A percentile compares a stretch with the other conserved stretches of the same genome.
phyloP scores from a whole-genome alignment of 2,797 vertebrate genomes.

The Amniataba percoides region DNA sequence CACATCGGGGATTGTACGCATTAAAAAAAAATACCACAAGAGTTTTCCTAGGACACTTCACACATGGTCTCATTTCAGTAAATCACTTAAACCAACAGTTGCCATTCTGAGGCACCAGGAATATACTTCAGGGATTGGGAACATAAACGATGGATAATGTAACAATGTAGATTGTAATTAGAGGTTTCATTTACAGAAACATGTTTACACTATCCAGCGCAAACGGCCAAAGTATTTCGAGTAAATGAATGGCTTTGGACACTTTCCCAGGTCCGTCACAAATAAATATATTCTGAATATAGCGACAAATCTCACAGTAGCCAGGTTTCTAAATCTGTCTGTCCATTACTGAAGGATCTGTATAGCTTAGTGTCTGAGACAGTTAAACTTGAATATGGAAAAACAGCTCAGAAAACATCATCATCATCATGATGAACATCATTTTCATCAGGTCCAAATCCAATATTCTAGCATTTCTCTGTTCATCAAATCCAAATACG shows the following conservation, averaged over 20 bases:
- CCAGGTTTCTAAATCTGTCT: conserved; percentile 38
- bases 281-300: conserved; percentile 75
- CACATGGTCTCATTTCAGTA: not conserved
- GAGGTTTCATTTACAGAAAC: conserved; percentile 33
- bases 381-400: not conserved
- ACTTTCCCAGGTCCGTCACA: conserved; percentile 55
- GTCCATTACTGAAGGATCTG: conserved; percentile 34
- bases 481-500: not conserved
- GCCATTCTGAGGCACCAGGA: conserved; percentile 9
- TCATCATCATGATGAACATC: not conserved
- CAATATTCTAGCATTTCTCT: not conserved
- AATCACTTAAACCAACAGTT: not conserved
- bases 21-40: not conserved
- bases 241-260: conserved; percentile 50
- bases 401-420: conserved; percentile 9
- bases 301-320: conserved; percentile 58
- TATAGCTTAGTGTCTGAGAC: conserved; percentile 16
- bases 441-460: conserved; percentile 7
- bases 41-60: not conserved
- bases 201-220: conserved; percentile 35
- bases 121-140: not conserved
- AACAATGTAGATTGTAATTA: conserved; percentile 26
- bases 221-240: conserved; percentile 10
- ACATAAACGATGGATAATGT: conserved; percentile 14
- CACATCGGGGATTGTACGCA: not conserved